Percentiles rank a stretch among this genome's conserved stretches.
phyloP scores from a whole-genome alignment of 2,113 vertebrate species.

The Merops nubicus region DNA sequence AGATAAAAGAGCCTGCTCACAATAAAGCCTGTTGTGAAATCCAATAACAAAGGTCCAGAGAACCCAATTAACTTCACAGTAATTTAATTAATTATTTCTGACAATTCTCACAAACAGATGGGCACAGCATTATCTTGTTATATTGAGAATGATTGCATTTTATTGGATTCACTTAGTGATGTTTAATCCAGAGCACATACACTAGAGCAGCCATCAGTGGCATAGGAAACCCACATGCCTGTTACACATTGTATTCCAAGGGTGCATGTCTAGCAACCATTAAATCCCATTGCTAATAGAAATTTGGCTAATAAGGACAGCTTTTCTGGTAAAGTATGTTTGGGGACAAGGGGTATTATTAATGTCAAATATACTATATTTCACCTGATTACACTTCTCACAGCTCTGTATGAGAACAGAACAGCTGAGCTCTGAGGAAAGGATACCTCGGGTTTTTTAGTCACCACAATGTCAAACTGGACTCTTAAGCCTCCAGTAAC shows the following conservation, averaged over 20 bases:
- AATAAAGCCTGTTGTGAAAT: background rate
- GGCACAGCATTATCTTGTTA: background rate
- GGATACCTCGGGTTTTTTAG: background rate
- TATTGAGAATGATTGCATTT: background rate
- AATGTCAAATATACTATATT: background rate
- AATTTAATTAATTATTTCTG: background rate
- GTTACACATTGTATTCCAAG: background rate
- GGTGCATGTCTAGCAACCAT: background rate
- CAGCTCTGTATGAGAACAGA: background rate
- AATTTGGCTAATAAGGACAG: background rate
- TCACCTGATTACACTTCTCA: background rate
- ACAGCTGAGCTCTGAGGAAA: background rate
- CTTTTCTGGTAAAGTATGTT: background rate
- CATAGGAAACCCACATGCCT: background rate
- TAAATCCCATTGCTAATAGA: background rate
- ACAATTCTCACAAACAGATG: background rate
- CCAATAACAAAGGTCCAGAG: background rate
- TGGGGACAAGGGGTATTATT: background rate
- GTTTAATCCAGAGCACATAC: background rate
- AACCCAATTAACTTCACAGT: background rate
- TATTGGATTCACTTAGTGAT: background rate
- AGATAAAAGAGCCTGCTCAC: background rate
- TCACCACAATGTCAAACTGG: background rate
- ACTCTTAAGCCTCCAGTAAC: background rate
- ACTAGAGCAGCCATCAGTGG: background rate